phyloP scores from a whole-genome alignment of 2,797 vertebrate genomes.

The Gymnothorax reevesii region DNA sequence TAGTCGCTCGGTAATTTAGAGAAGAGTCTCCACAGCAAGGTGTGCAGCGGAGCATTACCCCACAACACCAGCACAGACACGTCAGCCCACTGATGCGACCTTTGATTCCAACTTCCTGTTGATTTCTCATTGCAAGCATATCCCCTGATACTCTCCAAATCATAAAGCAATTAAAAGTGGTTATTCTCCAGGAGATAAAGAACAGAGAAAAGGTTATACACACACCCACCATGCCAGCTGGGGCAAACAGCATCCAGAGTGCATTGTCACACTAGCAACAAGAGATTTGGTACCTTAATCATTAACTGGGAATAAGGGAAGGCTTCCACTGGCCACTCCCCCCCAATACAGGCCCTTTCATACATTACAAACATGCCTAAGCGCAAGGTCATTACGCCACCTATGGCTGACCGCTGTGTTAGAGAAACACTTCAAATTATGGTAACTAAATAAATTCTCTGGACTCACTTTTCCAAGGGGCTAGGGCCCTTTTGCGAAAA shows the following conservation, averaged over 20 bases:
- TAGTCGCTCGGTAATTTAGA: neutral
- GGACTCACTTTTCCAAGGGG: neutral
- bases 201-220: neutral
- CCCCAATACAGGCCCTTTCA: neutral
- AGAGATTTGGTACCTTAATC: neutral
- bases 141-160: neutral
- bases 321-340: neutral
- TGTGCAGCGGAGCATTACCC: neutral
- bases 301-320: neutral
- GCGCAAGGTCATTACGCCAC: neutral
- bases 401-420: neutral
- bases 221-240: neutral
- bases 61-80: neutral
- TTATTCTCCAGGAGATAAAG: neutral
- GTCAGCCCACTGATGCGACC: neutral
- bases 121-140: neutral
- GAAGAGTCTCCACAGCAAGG: neutral
- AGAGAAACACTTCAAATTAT: too few relatives aligned
- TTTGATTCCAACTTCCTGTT: neutral
- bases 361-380: neutral
- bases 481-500: neutral
- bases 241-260: neutral
- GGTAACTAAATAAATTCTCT: too few relatives aligned
- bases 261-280: neutral
- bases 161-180: slow-evolving; percentile 10